Evolutionary conservation across 37 sponge, comb jelly and placozoan species (phyloP).

Genomic region (Ianthella basta): DNA sequence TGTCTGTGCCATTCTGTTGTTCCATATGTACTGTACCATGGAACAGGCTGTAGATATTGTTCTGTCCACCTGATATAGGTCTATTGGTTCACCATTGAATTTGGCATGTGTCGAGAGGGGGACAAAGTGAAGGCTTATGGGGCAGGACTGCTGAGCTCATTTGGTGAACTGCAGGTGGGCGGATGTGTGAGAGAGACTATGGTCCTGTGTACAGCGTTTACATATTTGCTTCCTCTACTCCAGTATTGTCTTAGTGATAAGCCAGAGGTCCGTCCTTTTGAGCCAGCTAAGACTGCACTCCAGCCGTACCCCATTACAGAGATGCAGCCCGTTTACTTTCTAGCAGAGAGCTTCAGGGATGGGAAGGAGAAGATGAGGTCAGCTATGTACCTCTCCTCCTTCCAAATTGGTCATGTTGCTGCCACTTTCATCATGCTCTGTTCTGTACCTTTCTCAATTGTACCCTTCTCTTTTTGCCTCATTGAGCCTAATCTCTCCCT

Average conservation of each 20-base stretch:
- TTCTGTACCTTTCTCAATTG: neutral
- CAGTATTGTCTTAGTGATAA: slow-evolving; percentile 83
- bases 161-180: slow-evolving; percentile 86
- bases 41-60: no score
- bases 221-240: neutral
- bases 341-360: slow-evolving; percentile 81
- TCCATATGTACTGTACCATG: no score
- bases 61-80: slow-evolving; percentile 29
- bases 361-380: slow-evolving; percentile 91
- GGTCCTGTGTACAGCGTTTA: neutral
- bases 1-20: no score
- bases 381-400: slow-evolving; percentile 23
- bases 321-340: slow-evolving; percentile 93
- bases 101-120: slow-evolving; percentile 84
- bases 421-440: neutral
- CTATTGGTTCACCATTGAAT: slow-evolving; percentile 96
- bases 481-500: neutral
- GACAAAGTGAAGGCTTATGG: slow-evolving; percentile 89
- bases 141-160: slow-evolving; percentile 93
- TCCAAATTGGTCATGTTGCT: neutral
- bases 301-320: slow-evolving; percentile 90
- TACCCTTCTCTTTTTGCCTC: neutral
- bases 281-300: slow-evolving; percentile 61
- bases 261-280: slow-evolving; percentile 82
- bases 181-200: neutral